Evolutionary conservation across 2,888 invertebrate species (phyloP).

Genomic region (Athalia cordata): DNA sequence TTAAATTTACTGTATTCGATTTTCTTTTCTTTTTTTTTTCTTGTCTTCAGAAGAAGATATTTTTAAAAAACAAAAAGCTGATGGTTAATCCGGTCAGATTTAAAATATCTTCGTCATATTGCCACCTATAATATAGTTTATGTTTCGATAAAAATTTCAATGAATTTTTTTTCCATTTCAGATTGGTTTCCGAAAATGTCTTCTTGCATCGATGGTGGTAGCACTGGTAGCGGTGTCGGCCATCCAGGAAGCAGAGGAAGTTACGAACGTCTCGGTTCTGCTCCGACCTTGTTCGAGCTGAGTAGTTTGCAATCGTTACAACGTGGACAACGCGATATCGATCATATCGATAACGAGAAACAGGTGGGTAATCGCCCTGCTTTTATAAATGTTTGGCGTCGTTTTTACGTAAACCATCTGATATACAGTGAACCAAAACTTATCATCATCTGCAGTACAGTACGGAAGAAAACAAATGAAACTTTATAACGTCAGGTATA

Average conservation of each 20-base stretch:
- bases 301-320: slow-evolving; percentile 46
- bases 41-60: too few relatives aligned
- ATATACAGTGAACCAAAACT: too few relatives aligned
- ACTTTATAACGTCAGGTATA: too few relatives aligned
- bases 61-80: too few relatives aligned
- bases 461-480: too few relatives aligned
- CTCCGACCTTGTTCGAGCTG: slow-evolving; percentile 55
- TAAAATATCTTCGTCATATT: too few relatives aligned
- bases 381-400: background rate
- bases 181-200: slow-evolving; percentile 66
- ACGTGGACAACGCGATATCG: slow-evolving; percentile 39
- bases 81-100: too few relatives aligned
- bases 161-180: slow-evolving; percentile 50
- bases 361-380: slow-evolving; percentile 47
- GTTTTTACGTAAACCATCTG: too few relatives aligned
- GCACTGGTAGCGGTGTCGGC: slow-evolving; percentile 48
- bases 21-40: too few relatives aligned
- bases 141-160: background rate
- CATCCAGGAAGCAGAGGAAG: slow-evolving; percentile 52
- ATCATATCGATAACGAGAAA: slow-evolving; percentile 50
- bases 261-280: slow-evolving; percentile 58
- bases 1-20: too few relatives aligned
- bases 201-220: slow-evolving; percentile 57
- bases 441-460: too few relatives aligned
- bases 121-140: too few relatives aligned